Conservation (phyloP, 2,888 invertebrate genomes). For the Cheilosia variabilis region DNA sequence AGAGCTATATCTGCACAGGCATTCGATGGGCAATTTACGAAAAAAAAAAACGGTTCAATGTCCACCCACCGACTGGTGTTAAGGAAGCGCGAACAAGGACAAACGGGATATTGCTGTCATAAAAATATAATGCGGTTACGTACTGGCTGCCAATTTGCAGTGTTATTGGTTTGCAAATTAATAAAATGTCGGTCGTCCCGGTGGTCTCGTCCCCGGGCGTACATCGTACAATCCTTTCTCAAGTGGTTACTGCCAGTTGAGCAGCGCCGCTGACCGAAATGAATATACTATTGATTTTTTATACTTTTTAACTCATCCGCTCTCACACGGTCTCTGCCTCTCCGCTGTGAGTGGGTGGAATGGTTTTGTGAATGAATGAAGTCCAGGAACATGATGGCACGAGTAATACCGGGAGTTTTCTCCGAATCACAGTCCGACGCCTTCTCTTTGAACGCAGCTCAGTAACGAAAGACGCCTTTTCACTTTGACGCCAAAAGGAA, state of each 20-base stretch:
- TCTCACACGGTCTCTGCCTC: no score
- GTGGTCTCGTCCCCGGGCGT: conserved; percentile 6
- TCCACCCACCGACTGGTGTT: neutral
- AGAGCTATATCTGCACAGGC: conserved; percentile 7
- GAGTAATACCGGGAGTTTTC: conserved; percentile 1
- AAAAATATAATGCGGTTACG: conserved; percentile 8
- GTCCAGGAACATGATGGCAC: neutral
- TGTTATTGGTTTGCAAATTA: conserved; percentile 36
- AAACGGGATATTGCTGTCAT: neutral
- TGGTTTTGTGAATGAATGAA: conserved; percentile 45
- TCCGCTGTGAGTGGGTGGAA: no score
- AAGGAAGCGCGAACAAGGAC: neutral
- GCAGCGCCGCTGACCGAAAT: conserved; percentile 19
- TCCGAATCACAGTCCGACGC: neutral
- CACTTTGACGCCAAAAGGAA: conserved; percentile 25
- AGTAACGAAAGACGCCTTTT: conserved; percentile 14
- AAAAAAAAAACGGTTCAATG: neutral
- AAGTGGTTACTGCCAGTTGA: neutral
- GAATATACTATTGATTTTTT: conserved; percentile 51
- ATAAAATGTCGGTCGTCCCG: conserved; percentile 16
- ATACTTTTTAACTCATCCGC: neutral
- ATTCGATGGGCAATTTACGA: conserved; percentile 24
- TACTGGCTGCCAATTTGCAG: conserved; percentile 29
- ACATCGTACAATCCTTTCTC: conserved; percentile 14
- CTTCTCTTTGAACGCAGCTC: neutral